Conservation (phyloP, 2,888 invertebrate species). For the Limnephilus auricula region DNA sequence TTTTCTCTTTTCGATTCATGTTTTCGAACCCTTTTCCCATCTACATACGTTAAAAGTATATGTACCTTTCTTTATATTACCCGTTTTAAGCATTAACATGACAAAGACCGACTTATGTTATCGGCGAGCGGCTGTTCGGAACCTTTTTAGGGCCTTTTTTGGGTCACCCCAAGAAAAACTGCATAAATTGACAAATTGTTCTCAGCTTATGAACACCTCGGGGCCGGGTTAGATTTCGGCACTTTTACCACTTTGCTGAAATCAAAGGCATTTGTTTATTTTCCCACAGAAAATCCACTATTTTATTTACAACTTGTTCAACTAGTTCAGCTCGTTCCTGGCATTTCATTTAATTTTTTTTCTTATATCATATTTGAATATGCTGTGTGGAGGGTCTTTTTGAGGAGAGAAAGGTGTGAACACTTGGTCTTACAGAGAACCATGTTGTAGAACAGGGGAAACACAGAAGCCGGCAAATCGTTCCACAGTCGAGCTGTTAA, state of each 20-base stretch:
- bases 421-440: too few relatives aligned
- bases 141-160: constrained; percentile 9
- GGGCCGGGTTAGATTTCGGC: not conserved
- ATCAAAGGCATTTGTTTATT: not conserved
- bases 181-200: constrained; percentile 29
- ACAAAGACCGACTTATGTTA: constrained; percentile 17
- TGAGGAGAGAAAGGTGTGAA: too few relatives aligned
- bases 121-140: not conserved
- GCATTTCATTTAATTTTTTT: too few relatives aligned
- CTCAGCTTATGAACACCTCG: not conserved
- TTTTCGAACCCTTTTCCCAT: not conserved
- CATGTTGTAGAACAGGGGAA: too few relatives aligned
- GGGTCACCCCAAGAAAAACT: not conserved
- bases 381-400: too few relatives aligned
- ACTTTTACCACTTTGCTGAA: not conserved
- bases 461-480: too few relatives aligned
- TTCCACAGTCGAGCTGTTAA: too few relatives aligned
- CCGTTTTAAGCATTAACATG: constrained; percentile 6
- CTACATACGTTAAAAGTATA: not conserved
- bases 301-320: not conserved
- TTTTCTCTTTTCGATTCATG: not conserved
- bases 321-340: too few relatives aligned
- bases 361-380: too few relatives aligned
- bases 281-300: not conserved
- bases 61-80: constrained; percentile 6